Base-by-base conservation (phyloP, 2,113 vertebrate species). In the Coptodon rendalli region DNA sequence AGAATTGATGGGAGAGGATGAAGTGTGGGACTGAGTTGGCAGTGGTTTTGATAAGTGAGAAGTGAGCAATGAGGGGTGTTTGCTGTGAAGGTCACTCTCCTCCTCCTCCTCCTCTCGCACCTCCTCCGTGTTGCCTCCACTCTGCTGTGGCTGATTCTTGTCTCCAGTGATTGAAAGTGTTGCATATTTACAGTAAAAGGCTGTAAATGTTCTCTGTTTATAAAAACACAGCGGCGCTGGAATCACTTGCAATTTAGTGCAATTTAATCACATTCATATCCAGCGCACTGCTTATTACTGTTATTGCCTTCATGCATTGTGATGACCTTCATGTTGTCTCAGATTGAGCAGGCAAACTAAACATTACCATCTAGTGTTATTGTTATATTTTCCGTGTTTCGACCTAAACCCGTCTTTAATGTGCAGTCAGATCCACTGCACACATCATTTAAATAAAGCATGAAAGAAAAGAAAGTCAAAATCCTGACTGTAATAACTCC, bases 81-180 rank as follows among this genome's bases (percentile, higher is more conserved):
- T 52, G 19, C 29, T 82, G 79, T 89, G 88, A 89, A 89, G 84
- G 80, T 86, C 88, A 89, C 3, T 57, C 24, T 43, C 81, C 61
- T 83, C 81, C 61, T 73, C 38, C 66, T 68, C 48, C 48, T 80
- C 50, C 57, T 73, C 87, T 24, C 50, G 19, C 22, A 71, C 79
- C 10, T 85, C 61, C n/a, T 45, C 36, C 12, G 0, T 24, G 43
- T 81, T 31, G 78, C 71, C 57, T 61, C 40, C 10, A 4, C 54
- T 79, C 45, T 54, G 27, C 78, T 56, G 40, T 14, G 31, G 54
- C 40, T 50, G 59, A 80, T 34, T 79, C 10, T 12, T 52, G 24
- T 66, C 53, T 79, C 66, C 13, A 7, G n/a, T 57, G 78, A 81
- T 48, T 81, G 81, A 59, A 68, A 59, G 5, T 2, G 3, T 31